Percentiles rank a stretch among this genome's conserved stretches.
Evolutionary conservation across 2,888 invertebrate species (phyloP).

Genomic region (Leptopterna dolabrata): DNA sequence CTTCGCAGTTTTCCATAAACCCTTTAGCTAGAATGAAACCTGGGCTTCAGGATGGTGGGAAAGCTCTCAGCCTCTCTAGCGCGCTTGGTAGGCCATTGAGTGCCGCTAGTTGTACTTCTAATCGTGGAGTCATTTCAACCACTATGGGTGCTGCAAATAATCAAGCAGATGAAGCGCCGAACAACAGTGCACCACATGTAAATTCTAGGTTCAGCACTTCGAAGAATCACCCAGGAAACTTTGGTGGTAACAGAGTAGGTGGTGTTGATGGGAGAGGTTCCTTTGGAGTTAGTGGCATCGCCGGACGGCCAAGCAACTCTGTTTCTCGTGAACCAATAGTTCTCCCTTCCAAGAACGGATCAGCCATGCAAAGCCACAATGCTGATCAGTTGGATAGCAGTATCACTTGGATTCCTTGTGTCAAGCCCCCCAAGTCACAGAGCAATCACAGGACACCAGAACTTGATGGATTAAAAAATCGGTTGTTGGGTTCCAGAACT

Average conservation of each 20-base stretch:
- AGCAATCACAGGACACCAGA: not conserved
- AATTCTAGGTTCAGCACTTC: not conserved
- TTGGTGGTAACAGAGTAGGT: not conserved
- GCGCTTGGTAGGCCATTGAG: not conserved
- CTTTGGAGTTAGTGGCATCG: not conserved
- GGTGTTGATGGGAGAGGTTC: not conserved
- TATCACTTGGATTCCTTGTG: not conserved
- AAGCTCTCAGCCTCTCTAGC: not conserved
- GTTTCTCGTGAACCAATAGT: not conserved
- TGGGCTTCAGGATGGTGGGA: not conserved
- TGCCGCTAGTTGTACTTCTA: not conserved
- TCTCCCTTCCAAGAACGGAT: not conserved
- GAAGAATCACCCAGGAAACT: not conserved
- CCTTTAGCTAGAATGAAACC: not conserved
- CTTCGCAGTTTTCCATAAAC: slow-evolving; percentile 9
- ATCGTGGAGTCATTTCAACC: not conserved
- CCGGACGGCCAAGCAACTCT: not conserved
- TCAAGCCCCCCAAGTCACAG: not conserved
- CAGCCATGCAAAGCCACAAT: not conserved
- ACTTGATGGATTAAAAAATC: not conserved
- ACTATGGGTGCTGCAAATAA: not conserved
- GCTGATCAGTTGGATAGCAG: not conserved
- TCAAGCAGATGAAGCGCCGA: not conserved
- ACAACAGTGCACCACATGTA: not conserved
- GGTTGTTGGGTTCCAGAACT: not conserved